Evolutionary conservation across 1,140 invertebrate genomes (phyloP).

Genomic region (Cecropterus lyciades): DNA sequence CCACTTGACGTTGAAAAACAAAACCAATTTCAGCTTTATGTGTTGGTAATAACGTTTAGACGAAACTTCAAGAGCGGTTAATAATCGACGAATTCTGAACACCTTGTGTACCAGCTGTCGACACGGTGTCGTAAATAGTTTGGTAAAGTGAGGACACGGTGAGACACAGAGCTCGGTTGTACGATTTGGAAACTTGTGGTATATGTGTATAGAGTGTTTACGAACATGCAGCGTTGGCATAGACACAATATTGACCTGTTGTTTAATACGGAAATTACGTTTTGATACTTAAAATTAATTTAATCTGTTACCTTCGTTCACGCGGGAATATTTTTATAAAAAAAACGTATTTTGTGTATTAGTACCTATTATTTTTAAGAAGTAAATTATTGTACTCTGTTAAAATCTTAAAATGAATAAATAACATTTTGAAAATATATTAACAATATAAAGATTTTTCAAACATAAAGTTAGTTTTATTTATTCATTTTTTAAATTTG

Average conservation of each 20-base stretch:
- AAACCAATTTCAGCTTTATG: conserved; percentile 32
- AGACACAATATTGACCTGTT: conserved; percentile 50
- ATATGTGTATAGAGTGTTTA: conserved; percentile 30
- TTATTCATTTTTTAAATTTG: no score
- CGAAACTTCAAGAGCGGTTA: conserved; percentile 15
- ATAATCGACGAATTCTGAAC: conserved; percentile 9
- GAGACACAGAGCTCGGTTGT: background rate
- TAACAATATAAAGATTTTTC: no score
- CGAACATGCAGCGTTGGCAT: conserved; percentile 45
- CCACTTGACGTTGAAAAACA: background rate
- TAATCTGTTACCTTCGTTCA: background rate
- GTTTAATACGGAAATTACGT: conserved; percentile 26
- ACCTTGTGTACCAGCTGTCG: conserved; percentile 28
- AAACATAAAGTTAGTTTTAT: no score
- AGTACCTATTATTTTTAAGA: no score
- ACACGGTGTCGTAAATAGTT: conserved; percentile 19
- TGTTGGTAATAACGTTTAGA: conserved; percentile 13
- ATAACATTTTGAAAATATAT: no score
- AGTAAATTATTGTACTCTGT: no score
- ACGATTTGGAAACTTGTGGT: conserved; percentile 1
- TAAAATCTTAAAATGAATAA: no score
- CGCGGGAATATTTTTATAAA: background rate
- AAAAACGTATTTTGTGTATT: no score
- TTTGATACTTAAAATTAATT: conserved; percentile 38
- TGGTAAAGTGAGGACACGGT: conserved; percentile 4